phyloP scores from a whole-genome alignment of 2,797 vertebrate genomes.

The Prunella strophiata region DNA sequence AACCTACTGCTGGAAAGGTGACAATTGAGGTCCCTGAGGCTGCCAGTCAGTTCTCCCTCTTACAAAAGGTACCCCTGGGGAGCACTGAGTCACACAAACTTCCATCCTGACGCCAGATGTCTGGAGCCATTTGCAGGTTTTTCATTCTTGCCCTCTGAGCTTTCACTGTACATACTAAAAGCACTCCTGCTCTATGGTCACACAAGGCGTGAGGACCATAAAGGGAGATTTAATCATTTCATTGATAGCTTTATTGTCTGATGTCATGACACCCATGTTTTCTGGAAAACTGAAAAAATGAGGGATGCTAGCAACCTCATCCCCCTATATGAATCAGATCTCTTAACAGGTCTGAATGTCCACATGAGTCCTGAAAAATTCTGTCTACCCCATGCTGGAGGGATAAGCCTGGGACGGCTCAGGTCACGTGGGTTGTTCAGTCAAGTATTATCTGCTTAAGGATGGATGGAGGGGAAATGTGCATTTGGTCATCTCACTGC shows the following conservation, averaged over 20 bases:
- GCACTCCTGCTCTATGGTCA: background rate
- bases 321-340: background rate
- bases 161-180: background rate
- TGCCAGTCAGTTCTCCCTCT: background rate
- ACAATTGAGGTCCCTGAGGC: background rate
- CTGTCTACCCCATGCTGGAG: background rate
- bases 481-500: background rate
- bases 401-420: background rate
- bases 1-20: background rate
- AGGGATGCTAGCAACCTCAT: background rate
- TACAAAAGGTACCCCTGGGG: background rate
- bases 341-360: background rate
- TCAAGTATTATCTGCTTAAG: background rate
- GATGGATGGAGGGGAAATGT: background rate
- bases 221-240: background rate
- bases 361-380: background rate
- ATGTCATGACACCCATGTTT: background rate
- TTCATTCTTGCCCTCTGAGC: background rate
- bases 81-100: background rate
- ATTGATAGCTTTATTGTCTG: background rate
- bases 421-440: fast-evolving
- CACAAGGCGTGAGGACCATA: fast-evolving
- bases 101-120: fast-evolving
- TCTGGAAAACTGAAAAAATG: background rate
- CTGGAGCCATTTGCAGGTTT: background rate